Evolutionary conservation across 2,113 vertebrate genomes (phyloP).

Genomic region (Suricata suricatta): DNA sequence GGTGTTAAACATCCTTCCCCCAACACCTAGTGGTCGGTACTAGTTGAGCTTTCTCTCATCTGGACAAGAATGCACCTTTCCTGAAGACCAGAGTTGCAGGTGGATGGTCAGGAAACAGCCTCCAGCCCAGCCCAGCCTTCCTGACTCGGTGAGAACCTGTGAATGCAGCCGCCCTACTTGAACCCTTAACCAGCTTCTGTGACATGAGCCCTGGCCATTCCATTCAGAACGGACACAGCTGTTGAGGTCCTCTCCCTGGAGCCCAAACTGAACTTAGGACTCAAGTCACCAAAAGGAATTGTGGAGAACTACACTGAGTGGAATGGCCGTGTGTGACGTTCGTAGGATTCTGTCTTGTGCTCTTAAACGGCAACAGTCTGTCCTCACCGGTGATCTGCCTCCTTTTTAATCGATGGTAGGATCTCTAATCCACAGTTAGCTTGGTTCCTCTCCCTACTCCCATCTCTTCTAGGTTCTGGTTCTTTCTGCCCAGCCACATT

Average conservation of each 20-base stretch:
- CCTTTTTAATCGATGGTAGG: accelerated
- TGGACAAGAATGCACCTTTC: not conserved
- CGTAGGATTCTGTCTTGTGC: not conserved
- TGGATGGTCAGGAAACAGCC: accelerated
- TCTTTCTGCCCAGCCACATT: not conserved
- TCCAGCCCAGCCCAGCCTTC: not conserved
- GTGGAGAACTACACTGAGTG: not conserved
- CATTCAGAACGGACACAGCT: not conserved
- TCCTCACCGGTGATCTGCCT: not conserved
- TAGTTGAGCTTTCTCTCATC: not conserved
- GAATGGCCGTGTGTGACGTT: not conserved
- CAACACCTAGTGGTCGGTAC: not conserved
- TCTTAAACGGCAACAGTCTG: not conserved
- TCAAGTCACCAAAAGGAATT: not conserved
- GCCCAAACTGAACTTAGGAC: not conserved
- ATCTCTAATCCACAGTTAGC: not conserved
- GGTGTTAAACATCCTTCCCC: accelerated
- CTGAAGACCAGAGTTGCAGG: not conserved
- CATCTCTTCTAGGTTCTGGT: not conserved
- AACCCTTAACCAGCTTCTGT: not conserved
- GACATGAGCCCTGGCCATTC: not conserved
- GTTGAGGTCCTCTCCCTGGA: not conserved
- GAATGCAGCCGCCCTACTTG: not conserved
- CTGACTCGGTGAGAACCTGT: not conserved
- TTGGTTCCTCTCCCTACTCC: not conserved